Evolutionary conservation across 1,140 invertebrate species (phyloP), one percentile per base, ranked within the genome.

Genomic region (Pseudomyrmex dendroicus): DNA sequence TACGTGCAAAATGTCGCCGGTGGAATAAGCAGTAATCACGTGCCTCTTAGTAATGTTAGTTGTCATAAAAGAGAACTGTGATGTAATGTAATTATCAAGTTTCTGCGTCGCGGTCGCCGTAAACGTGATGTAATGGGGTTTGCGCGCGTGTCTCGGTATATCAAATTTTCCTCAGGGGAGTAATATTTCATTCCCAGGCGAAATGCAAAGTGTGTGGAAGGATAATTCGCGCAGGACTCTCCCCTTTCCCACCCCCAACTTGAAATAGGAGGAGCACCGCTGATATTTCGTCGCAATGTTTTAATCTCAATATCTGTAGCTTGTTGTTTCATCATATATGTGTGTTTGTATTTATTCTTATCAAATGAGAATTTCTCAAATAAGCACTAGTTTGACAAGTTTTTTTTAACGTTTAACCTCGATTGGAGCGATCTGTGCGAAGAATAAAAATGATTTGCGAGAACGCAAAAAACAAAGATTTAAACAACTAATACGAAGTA

Each of bases 1-100:
- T 56, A 57, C 13, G 8, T n/a, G 20, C 22, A 48, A 59, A 70
- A 46, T 67, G 35, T 77, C 13, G 17, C 25, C 50, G 13, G 12
- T 9, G 48, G 22, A 76, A 64, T 76, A 76, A 76, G 13, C 48
- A 12, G 62, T 78, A 59, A 78, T 78, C 52, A 48, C 20, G 54
- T 57, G 52, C 15, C 44, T 50, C 44, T 70, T 70, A 72, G 0
- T 72, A 80, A 59, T 54, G 54, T 80, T 72, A 64, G 73, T 64
- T 76, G 66, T 80, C 76, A 72, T 61, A 72, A 80, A 80, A 80
- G 76, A 80, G 56, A 20, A 57, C n/a, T 46, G 64, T 80, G 44
- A 72, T 22, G 17, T 80, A 80, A 80, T 80, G 66, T 80, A 80
- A 72, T 80, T 78, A 78, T 80, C 66, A 80, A 80, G 76, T 80